Evolutionary conservation across 2,113 vertebrate genomes (phyloP), one percentile per base, ranked within the genome.

Genomic region (Oriolus oriolus): DNA sequence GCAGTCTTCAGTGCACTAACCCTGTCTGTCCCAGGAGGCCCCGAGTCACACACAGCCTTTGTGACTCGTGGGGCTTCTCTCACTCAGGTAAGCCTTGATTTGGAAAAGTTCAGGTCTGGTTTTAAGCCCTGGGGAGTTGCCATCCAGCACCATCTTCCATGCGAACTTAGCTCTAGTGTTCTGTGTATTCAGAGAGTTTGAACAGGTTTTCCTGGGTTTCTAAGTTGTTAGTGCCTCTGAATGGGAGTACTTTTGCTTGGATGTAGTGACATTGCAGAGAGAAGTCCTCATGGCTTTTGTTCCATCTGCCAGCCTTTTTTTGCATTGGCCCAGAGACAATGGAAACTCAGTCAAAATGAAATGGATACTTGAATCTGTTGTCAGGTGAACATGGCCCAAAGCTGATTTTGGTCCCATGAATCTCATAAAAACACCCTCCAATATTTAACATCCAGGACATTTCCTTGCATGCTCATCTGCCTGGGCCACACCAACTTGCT

Each of bases 31-130:
- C 81, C 65, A 20, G 65, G 65, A 47, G 33, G 22, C 66, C 30
- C 24, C 0, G 0, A 44, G 41, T 78, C 47, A 23, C 69, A 75
- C 50, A n/a, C 3, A 2, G 1, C 26, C n/a, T 56, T 35, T 23
- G 27, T 61, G 59, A 64, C 61, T 76, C 0, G 0, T 4, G 2
- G 37, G 56, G 15, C 39, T 70, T 77, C 35, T 53, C 47, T 81
- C 26, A 6, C n/a, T 88, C 21, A 14, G 14, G 77, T n/a, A 21
- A 45, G 44, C 49, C 18, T 47, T 68, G 45, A 8, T 6, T 8
- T 87, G 45, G 28, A 3, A 26, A 45, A 57, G 12, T 39, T 75
- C n/a, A 27, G 16, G 22, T 76, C 49, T 82, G 35, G 1, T 47
- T 94, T 82, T 54, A 84, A 68, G 41, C 44, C 27, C 45, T 18